Evolutionary conservation across 2,797 vertebrate species (phyloP).

Genomic region (Acanthopagrus latus): DNA sequence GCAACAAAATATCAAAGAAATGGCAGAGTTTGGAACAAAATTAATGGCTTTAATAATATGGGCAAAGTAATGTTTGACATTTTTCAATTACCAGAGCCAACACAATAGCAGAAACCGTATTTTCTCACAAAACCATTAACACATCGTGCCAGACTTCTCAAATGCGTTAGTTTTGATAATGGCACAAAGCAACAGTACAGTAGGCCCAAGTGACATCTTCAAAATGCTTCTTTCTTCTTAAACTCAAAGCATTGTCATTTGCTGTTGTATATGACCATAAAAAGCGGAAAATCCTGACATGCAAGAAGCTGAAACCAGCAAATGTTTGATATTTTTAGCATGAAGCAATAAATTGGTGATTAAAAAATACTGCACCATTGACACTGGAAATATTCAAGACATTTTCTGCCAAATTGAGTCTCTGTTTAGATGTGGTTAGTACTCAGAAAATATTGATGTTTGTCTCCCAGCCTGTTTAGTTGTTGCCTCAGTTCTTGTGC

Average conservation of each 20-base stretch:
- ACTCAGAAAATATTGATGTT: not conserved
- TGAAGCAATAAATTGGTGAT: too few species aligned
- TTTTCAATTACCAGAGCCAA: not conserved
- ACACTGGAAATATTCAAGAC: not conserved
- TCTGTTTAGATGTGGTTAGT: not conserved
- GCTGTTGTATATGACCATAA: too few species aligned
- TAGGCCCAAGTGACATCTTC: too few species aligned
- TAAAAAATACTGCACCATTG: too few species aligned
- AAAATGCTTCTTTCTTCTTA: too few species aligned
- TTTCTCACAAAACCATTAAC: too few species aligned
- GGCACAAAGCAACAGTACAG: not conserved
- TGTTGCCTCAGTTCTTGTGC: not conserved
- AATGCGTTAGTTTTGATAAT: not conserved
- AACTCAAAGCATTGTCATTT: too few species aligned
- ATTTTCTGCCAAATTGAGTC: not conserved
- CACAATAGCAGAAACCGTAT: not conserved
- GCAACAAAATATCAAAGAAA: not conserved
- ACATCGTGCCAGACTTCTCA: not conserved
- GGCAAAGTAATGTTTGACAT: too few species aligned
- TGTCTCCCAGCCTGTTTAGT: not conserved
- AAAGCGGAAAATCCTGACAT: too few species aligned
- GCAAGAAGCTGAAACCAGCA: too few species aligned
- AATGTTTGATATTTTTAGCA: too few species aligned
- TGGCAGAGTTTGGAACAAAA: not conserved
- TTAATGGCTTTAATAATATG: too few species aligned